Evolutionary conservation across 2,888 invertebrate species (phyloP).

Genomic region (Hololepta plana): DNA sequence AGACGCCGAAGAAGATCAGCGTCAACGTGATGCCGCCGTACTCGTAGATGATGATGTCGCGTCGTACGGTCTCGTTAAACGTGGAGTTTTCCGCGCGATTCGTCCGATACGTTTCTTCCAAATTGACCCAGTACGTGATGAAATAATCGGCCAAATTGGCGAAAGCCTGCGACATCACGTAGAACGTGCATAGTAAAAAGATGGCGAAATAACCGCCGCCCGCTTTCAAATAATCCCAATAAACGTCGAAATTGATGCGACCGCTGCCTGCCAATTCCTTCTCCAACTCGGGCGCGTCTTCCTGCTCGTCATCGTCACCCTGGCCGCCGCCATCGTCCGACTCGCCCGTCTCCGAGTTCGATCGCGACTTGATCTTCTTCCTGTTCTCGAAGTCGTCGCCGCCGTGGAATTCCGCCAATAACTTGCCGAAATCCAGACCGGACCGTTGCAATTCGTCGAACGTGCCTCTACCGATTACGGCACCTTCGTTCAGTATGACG

Average conservation of each 20-base stretch:
- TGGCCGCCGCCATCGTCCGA: conserved; percentile 11
- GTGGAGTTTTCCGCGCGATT: no score
- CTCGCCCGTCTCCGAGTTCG: conserved; percentile 17
- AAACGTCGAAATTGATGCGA: conserved; percentile 20
- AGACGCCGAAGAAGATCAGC: conserved; percentile 23
- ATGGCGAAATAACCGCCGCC: conserved; percentile 32
- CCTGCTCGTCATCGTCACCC: conserved; percentile 20
- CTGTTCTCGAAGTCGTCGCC: conserved; percentile 19
- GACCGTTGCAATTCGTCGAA: conserved; percentile 28
- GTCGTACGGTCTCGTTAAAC: no score
- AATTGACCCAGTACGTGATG: conserved; percentile 52
- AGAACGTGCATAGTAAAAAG: conserved; percentile 27
- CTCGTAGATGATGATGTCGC: conserved; percentile 25
- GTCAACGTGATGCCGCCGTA: conserved; percentile 28
- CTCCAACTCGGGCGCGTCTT: conserved; percentile 17
- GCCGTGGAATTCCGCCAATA: conserved; percentile 23
- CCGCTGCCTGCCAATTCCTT: conserved; percentile 20
- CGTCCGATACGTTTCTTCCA: no score
- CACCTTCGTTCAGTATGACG: conserved; percentile 27
- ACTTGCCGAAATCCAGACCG: conserved; percentile 32
- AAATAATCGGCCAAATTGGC: conserved; percentile 51
- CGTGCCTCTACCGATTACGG: conserved; percentile 29
- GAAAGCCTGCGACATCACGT: conserved; percentile 36
- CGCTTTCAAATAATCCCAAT: conserved; percentile 31
- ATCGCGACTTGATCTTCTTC: conserved; percentile 16